These are phyloP conservation scores for Hephaestus fuliginosus DNA, from an alignment of 2,797 vertebrate species.

Conservation along the genomic window DNA sequence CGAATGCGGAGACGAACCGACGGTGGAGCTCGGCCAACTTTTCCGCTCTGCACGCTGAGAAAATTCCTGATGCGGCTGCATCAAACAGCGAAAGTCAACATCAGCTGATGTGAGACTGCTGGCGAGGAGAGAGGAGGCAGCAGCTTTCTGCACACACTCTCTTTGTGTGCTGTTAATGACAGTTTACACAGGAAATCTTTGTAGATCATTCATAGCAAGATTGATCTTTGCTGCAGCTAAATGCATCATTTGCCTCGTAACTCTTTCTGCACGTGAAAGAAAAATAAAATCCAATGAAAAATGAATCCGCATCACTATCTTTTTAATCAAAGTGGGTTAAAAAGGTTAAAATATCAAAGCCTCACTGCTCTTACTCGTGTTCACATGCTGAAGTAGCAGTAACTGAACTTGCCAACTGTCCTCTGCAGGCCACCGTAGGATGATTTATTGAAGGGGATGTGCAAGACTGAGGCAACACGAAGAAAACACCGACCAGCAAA, in stretches of 20 bases:
- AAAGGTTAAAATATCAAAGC: not conserved
- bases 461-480: not conserved
- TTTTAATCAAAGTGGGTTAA: not conserved
- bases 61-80: conserved; percentile 38
- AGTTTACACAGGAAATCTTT: not conserved
- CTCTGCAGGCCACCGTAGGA: conserved; percentile 10
- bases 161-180: not conserved
- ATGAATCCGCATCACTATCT: not conserved
- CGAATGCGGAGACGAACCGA: not conserved
- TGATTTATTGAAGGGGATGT: not conserved
- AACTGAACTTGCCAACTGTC: conserved; percentile 5
- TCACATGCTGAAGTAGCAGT: not conserved
- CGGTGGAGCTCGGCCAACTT: conserved; percentile 16
- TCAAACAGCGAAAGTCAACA: conserved; percentile 35
- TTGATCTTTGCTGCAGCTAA: not conserved
- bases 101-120: conserved; percentile 34
- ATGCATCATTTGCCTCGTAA: not conserved
- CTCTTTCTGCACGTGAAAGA: not conserved
- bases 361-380: not conserved
- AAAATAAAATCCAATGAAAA: too few relatives aligned
- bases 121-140: not conserved
- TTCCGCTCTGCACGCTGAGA: conserved; percentile 15
- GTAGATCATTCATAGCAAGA: not conserved
- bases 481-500: not conserved
- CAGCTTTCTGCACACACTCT: not conserved